A percentile compares a stretch with the other conserved stretches of the same genome.
Conservation (phyloP, 2,797 vertebrate species). For the Streptopelia turtur region DNA sequence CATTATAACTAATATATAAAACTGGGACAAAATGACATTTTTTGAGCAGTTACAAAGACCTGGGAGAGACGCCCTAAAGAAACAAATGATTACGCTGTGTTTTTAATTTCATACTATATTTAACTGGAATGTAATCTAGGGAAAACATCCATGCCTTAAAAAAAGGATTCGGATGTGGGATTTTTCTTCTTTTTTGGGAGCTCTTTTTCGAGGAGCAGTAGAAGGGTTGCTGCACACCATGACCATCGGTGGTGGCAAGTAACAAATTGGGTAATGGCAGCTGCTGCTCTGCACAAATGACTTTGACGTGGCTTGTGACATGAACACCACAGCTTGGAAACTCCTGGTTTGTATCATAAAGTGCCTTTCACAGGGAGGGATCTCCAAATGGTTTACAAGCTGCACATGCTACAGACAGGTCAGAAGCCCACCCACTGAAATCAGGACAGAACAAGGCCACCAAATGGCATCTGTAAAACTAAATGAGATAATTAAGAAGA, state of each 20-base stretch:
- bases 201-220: background rate
- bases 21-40: background rate
- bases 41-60: background rate
- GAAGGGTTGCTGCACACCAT: background rate
- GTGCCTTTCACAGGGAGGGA: background rate
- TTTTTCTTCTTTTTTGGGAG: background rate
- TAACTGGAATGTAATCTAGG: background rate
- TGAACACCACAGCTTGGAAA: background rate
- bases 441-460: background rate
- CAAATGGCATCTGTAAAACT: conserved; percentile 4
- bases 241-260: background rate
- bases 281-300: background rate
- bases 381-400: background rate
- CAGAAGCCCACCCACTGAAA: background rate
- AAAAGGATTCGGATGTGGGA: background rate
- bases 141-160: background rate
- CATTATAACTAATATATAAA: background rate
- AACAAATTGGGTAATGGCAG: background rate
- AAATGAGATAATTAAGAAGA: background rate
- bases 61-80: background rate
- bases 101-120: background rate
- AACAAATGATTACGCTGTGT: background rate
- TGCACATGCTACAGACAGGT: background rate
- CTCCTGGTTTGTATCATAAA: background rate
- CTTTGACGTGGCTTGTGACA: background rate